These are phyloP conservation scores for Pao palembangensis DNA, from an alignment of 2,113 vertebrate species.

Conservation along the genomic window DNA sequence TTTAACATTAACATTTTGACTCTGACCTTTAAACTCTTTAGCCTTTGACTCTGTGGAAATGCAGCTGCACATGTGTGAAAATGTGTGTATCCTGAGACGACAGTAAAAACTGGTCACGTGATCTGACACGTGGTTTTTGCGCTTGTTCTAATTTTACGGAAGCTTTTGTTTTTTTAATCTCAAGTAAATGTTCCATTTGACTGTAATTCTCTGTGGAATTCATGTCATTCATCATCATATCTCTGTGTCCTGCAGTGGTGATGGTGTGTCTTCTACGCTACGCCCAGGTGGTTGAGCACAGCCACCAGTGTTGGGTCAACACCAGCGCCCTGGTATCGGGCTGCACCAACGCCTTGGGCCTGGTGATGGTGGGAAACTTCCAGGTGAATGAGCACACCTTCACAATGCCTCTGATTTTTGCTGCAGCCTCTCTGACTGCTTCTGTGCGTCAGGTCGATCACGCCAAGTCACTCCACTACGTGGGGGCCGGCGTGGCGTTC, in stretches of 20 bases:
- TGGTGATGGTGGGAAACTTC: constrained; percentile 90
- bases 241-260: constrained; percentile 74
- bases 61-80: too few species aligned
- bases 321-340: constrained; percentile 83
- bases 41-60: background rate
- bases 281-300: constrained; percentile 87
- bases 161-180: too few species aligned
- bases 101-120: background rate
- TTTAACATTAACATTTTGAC: constrained; percentile 13
- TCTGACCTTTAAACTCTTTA: background rate
- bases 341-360: constrained; percentile 83
- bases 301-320: constrained; percentile 85
- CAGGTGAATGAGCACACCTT: constrained; percentile 69
- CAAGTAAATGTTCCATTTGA: too few species aligned
- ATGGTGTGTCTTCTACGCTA: constrained; percentile 88
- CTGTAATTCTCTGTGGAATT: too few species aligned
- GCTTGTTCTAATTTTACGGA: too few species aligned
- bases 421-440: background rate
- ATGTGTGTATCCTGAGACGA: background rate
- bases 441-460: constrained; percentile 81
- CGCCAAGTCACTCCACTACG: constrained; percentile 87
- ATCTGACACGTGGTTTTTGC: background rate
- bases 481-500: constrained; percentile 86
- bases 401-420: background rate
- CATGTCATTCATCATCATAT: too few species aligned